Evolutionary conservation across 2,888 invertebrate genomes (phyloP), one percentile per base, ranked within the genome.

Genomic region (Drosophila diplacantha): DNA sequence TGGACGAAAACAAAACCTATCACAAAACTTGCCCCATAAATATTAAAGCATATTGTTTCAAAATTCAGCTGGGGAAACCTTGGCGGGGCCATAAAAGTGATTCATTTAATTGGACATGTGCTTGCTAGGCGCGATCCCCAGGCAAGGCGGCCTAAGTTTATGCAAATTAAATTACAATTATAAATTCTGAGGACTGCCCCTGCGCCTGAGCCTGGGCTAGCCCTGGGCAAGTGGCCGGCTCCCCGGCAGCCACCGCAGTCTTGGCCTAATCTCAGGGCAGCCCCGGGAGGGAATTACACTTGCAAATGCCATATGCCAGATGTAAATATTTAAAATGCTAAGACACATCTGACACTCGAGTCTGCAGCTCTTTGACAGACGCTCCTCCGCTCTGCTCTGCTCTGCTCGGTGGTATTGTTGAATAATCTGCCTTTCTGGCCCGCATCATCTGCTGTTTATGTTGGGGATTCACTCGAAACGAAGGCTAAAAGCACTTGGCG

Each of bases 101-200:
- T 77, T 71, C 72, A 82, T 78, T 54, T 69, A 56, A 46, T 66
- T 68, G 63, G 72, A 77, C 70, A 79, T 74, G 70, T 72, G 69
- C 72, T 50, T 20, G 55, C 57, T 69, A n/a, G 52, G 43, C 35
- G 55, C 31, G 24, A 53, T 22, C 24, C 44, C 52, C 59, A 11
- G 37, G 52, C 38, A 37, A 46, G 51, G 41, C n/a, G 49, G 55
- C 75, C 67, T 71, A 62, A 71, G 83, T 64, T 57, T 80, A 78
- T 82, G 83, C 78, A 78, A 78, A 78, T 82, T 75, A 82, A 77
- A 82, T 81, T 62, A 73, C 71, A 78, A 78, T 78, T 82, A 78
- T 61, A 77, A 78, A 77, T 82, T 73, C 81, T 49, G 60, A 69
- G 75, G 59, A 59, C 66, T 54, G 38, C 46, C 22, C 53, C 59